These are phyloP conservation scores for Paramormyrops hopkinsi DNA, from an alignment of 2,797 vertebrate species.

Conservation along the genomic window DNA sequence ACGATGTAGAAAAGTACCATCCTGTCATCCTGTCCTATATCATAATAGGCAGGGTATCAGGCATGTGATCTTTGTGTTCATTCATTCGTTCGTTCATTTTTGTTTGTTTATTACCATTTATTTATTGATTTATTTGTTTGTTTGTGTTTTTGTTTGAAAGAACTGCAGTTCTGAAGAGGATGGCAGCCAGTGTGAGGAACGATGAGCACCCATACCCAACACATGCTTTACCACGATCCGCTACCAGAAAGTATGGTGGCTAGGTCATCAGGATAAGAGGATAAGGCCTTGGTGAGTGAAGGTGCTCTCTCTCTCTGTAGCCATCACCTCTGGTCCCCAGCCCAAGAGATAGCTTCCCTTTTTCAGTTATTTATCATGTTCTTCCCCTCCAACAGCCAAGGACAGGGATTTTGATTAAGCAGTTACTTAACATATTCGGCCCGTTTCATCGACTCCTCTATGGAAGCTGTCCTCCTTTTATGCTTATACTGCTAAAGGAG, in stretches of 20 bases:
- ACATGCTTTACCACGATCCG: neutral
- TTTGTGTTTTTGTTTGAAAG: neutral
- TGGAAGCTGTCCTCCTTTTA: neutral
- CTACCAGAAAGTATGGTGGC: neutral
- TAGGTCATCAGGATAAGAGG: neutral
- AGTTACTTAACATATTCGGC: neutral
- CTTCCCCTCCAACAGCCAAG: neutral
- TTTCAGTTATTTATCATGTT: neutral
- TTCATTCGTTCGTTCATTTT: neutral
- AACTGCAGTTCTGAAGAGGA: neutral
- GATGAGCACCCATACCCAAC: neutral
- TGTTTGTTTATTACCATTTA: neutral
- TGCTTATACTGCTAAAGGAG: neutral
- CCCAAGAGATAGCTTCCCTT: neutral
- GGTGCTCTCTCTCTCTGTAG: neutral
- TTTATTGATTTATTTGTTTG: neutral
- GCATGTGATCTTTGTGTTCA: neutral
- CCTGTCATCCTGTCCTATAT: neutral
- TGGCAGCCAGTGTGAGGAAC: neutral
- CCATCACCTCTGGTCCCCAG: neutral
- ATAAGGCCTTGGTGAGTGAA: neutral
- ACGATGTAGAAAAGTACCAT: neutral
- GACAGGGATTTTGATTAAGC: neutral
- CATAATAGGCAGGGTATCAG: neutral
- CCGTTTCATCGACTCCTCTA: neutral